These are phyloP conservation scores for Salvelinus alpinus DNA, from an alignment of 2,113 vertebrate species.

Conservation along the genomic window DNA sequence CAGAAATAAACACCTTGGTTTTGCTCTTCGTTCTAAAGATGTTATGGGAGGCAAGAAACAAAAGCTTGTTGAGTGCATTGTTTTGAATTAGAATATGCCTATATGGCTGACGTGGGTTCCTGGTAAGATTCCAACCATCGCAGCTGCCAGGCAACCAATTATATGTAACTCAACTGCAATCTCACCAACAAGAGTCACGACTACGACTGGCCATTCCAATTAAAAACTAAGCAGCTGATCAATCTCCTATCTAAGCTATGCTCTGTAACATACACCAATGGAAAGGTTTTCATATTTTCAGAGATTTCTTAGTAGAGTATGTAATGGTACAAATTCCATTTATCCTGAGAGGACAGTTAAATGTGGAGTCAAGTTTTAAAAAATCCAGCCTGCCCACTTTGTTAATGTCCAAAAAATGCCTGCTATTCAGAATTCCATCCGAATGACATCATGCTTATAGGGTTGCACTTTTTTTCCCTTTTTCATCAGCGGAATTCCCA, in stretches of 20 bases:
- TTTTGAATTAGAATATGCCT: not conserved
- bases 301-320: conserved; percentile 2
- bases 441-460: conserved; percentile 23
- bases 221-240: conserved; percentile 32
- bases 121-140: conserved; percentile 17
- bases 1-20: not conserved
- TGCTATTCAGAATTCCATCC: conserved; percentile 59
- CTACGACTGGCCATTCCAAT: conserved; percentile 31
- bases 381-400: conserved; percentile 15
- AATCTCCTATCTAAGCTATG: not conserved
- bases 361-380: not conserved
- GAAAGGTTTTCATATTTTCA: not conserved
- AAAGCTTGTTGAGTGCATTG: not conserved
- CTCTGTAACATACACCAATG: not conserved
- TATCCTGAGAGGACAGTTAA: conserved; percentile 29
- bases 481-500: conserved; percentile 70
- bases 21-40: not conserved
- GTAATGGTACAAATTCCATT: conserved; percentile 28
- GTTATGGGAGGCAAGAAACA: not conserved
- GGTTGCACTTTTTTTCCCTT: conserved; percentile 34
- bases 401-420: conserved; percentile 44
- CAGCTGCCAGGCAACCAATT: conserved; percentile 65
- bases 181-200: conserved; percentile 26
- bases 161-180: conserved; percentile 55
- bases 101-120: not conserved